Evolutionary conservation across 2,888 invertebrate species (phyloP), one percentile per base, ranked within the genome.

Genomic region (Drosophila siamana): DNA sequence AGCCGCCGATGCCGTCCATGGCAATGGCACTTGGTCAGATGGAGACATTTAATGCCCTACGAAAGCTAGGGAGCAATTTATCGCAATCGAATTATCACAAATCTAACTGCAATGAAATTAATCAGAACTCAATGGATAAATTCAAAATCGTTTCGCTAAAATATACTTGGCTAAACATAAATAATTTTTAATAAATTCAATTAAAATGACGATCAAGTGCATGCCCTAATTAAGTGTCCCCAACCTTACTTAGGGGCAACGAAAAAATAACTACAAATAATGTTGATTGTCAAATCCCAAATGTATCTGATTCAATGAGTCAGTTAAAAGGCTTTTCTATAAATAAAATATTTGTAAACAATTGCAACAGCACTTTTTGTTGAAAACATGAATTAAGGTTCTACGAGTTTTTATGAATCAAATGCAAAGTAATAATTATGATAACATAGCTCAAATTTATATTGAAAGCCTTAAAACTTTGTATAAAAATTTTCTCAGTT

Each of bases 21-120:
- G 38, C 61, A 47, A 43, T 47, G 59, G 48, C 54, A 30, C 40
- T 55, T 48, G 62, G 54, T 59, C 61, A 74, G 48, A 5, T 7
- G 9, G 26, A 69, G 43, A 15, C 52, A 51, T 26, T 16, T 6
- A 47, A 62, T 74, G 50, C 70, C 75, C 75, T 74, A 70, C 74
- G 30, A 22, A n/a, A 11, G 8, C 19, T 2, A 24, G 6, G 41
- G 24, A 30, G 8, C 6, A 24, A 22, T 26, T 13, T 6, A 7
- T 7, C 22, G 9, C 8, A 28, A 44, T 6, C 5, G 24, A 44
- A 44, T 2, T 22, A 1, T n/a, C n/a, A 19, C 19, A 19, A 19
- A 19, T 19, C 19, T 19, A 19, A 1, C 19, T 1, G 19, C 1
- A 19, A 19, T 19, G n/a, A n/a, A n/a, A n/a, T n/a, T n/a, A n/a